A percentile compares a stretch with the other conserved stretches of the same genome.
phyloP scores from a whole-genome alignment of 2,113 vertebrate species.

The Isichthys henryi region DNA sequence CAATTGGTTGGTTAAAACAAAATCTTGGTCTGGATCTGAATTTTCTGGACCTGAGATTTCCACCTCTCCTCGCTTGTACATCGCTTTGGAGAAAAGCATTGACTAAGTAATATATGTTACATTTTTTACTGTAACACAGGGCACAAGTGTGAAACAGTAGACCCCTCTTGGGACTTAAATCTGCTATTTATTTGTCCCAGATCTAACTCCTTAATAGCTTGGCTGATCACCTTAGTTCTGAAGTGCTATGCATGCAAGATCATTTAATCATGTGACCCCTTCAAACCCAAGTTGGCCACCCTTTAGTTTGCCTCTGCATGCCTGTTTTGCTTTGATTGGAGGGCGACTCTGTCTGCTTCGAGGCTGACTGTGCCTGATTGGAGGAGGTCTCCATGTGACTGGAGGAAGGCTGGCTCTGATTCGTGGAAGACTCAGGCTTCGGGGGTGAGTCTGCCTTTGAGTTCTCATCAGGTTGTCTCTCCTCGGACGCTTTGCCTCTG shows the following conservation, averaged over 20 bases:
- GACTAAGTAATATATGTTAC: background rate
- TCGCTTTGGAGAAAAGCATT: background rate
- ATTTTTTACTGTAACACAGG: background rate
- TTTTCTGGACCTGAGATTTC: background rate
- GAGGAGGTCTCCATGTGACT: constrained; percentile 45
- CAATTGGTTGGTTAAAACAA: background rate
- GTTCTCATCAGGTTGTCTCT: constrained; percentile 58
- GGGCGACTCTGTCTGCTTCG: constrained; percentile 6
- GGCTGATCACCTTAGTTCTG: background rate
- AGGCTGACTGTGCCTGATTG: constrained; percentile 40
- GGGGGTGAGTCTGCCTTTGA: constrained; percentile 54
- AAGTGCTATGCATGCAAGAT: background rate
- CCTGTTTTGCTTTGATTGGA: constrained; percentile 1
- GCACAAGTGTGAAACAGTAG: background rate
- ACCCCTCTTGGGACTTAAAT: background rate
- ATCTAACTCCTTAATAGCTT: background rate
- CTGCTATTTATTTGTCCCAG: background rate
- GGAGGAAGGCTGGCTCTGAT: constrained; percentile 40
- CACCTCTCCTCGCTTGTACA: background rate
- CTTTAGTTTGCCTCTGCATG: background rate
- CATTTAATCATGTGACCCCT: background rate
- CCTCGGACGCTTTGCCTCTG: constrained; percentile 54
- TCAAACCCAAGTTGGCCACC: background rate
- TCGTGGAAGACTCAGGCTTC: constrained; percentile 44
- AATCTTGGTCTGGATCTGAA: background rate